Evolutionary conservation across 2,113 vertebrate species (phyloP).

Genomic region (Malurus melanocephalus): DNA sequence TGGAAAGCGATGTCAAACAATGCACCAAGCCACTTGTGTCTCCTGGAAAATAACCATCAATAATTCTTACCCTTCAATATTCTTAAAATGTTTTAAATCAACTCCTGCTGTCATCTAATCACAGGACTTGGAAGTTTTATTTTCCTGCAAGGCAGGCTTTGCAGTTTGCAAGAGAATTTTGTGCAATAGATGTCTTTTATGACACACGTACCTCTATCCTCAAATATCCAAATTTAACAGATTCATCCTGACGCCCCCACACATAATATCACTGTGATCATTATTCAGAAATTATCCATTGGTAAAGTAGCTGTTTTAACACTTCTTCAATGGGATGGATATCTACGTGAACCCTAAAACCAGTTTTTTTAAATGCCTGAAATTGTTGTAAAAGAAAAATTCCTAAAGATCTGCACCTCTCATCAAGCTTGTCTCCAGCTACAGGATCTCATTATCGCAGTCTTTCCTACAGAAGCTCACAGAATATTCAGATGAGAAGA

Average conservation of each 20-base stretch:
- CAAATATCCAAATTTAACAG: background rate
- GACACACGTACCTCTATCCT: background rate
- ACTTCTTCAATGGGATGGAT: background rate
- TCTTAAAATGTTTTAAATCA: background rate
- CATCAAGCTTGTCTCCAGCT: background rate
- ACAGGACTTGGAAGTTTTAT: background rate
- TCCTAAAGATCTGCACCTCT: background rate
- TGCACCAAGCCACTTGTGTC: background rate
- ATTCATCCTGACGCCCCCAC: fast-evolving
- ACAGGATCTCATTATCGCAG: background rate
- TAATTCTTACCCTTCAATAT: background rate
- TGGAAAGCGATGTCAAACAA: background rate
- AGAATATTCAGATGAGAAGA: background rate
- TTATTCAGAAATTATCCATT: background rate
- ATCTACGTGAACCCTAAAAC: background rate
- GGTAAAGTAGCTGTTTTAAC: background rate
- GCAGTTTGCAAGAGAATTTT: background rate
- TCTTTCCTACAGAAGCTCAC: background rate
- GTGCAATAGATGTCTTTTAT: background rate
- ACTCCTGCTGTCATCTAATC: background rate
- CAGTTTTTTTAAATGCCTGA: background rate
- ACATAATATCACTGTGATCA: background rate
- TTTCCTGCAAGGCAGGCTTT: background rate
- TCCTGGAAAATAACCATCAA: background rate
- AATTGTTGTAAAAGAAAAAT: background rate